A percentile compares a stretch with the other conserved stretches of the same genome.
phyloP scores from a whole-genome alignment of 1,140 invertebrate genomes.

The Neodiprion pinetum region DNA sequence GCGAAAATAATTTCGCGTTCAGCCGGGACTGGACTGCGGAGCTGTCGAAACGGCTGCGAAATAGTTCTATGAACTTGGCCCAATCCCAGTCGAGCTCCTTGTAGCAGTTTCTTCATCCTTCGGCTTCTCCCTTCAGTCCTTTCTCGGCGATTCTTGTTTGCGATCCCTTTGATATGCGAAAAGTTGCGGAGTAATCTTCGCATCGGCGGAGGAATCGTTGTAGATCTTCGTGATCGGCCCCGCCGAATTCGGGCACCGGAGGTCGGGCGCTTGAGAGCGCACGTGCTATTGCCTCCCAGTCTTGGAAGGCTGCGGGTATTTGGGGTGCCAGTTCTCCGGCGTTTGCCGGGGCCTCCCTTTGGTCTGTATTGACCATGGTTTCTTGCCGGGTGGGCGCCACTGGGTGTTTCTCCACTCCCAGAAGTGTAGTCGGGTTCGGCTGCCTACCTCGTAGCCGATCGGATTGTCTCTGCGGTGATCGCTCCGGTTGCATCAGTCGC shows the following conservation, averaged over 20 bases:
- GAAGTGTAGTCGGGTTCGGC: too few species aligned
- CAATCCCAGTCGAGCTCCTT: slow-evolving; percentile 23
- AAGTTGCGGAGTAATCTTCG: not conserved
- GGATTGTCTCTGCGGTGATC: too few species aligned
- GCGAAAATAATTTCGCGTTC: slow-evolving; percentile 25
- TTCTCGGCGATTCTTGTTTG: slow-evolving; percentile 10
- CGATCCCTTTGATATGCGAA: not conserved
- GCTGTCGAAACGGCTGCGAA: slow-evolving; percentile 24
- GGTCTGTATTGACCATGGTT: too few species aligned
- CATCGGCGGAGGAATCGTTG: not conserved
- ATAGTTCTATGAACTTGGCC: slow-evolving; percentile 22
- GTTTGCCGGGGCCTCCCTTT: too few species aligned
- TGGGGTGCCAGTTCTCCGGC: too few species aligned
- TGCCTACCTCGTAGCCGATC: too few species aligned
- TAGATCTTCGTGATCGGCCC: not conserved
- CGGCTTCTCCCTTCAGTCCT: slow-evolving; percentile 26
- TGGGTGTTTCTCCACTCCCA: too few species aligned
- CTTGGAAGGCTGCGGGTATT: too few species aligned
- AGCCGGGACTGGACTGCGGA: slow-evolving; percentile 15
- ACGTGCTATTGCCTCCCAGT: too few species aligned
- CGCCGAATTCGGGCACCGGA: not conserved
- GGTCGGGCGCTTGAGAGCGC: too few species aligned
- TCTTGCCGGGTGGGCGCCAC: too few species aligned
- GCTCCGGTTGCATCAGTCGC: too few species aligned
- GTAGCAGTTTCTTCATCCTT: slow-evolving; percentile 32